A percentile compares a stretch with the other conserved stretches of the same genome.
Evolutionary conservation across 2,797 vertebrate genomes (phyloP).

Genomic region (Triplophysa yarkandensis): DNA sequence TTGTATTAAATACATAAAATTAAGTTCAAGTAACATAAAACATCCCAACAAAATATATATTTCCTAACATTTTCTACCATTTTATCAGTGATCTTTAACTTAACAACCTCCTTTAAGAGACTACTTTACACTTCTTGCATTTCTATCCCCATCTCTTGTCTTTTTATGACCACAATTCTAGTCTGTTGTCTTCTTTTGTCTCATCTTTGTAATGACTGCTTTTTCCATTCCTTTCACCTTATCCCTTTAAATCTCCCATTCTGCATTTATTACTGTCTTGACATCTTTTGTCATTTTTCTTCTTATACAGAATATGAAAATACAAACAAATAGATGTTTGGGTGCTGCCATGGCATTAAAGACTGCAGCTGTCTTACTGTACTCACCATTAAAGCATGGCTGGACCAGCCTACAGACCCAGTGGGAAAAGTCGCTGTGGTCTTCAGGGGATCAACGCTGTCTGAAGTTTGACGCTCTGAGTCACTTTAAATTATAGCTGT

Average conservation of each 20-base stretch:
- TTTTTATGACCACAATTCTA: neutral
- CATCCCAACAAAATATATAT: too few relatives aligned
- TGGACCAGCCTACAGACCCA: neutral
- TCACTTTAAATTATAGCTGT: constrained; percentile 1
- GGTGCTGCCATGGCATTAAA: constrained; percentile 51
- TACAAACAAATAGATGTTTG: constrained; percentile 72
- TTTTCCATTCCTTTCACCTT: neutral
- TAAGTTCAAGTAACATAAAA: too few relatives aligned
- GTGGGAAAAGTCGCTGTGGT: neutral
- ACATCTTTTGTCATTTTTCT: neutral
- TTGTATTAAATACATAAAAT: too few relatives aligned
- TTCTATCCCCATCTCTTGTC: too few relatives aligned
- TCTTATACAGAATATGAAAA: neutral
- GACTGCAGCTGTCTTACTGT: neutral
- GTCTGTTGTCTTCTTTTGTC: neutral
- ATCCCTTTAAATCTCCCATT: neutral
- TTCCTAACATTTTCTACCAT: too few relatives aligned
- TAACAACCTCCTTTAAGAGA: too few relatives aligned
- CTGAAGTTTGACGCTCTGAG: neutral
- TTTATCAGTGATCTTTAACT: too few relatives aligned
- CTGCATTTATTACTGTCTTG: neutral
- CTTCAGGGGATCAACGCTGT: neutral
- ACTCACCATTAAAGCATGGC: neutral
- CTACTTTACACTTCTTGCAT: too few relatives aligned
- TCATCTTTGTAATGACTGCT: neutral